Evolutionary conservation across 2,888 invertebrate genomes (phyloP).

Genomic region (Rhogogaster chlorosoma): DNA sequence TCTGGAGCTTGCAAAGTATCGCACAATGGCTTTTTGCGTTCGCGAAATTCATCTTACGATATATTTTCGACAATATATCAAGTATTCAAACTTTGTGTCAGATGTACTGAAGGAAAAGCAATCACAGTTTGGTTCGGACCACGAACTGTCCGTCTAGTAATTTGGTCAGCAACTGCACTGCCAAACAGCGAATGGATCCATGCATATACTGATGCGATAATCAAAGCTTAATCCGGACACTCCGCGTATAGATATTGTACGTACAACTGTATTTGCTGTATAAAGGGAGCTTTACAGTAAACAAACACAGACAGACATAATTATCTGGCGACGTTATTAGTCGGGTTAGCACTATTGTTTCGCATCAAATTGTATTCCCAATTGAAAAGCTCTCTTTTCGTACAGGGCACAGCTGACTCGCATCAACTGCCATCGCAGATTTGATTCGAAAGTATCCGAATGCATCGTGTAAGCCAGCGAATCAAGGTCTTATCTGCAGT

Average conservation of each 20-base stretch:
- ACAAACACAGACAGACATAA: neutral
- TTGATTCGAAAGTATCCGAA: neutral
- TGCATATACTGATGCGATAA: constrained; percentile 59
- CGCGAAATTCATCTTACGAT: neutral
- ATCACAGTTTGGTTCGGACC: neutral
- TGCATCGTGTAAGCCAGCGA: neutral
- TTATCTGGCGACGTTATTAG: neutral
- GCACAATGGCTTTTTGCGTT: neutral
- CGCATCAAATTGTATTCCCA: neutral
- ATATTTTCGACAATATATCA: neutral
- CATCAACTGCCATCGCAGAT: neutral
- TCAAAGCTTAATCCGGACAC: constrained; percentile 55
- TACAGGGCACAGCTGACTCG: neutral
- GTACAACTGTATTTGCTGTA: neutral
- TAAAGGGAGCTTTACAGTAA: neutral
- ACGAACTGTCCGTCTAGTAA: neutral
- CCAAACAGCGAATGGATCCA: constrained; percentile 52
- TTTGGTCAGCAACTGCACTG: neutral
- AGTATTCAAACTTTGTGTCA: neutral
- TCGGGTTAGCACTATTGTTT: neutral
- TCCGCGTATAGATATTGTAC: neutral
- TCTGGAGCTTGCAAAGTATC: too few species aligned
- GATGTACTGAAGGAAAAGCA: neutral
- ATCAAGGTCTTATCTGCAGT: neutral
- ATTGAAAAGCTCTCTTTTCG: neutral